These are phyloP conservation scores for Atlantisia rogersi DNA, from an alignment of 2,113 vertebrate species.

Conservation along the genomic window DNA sequence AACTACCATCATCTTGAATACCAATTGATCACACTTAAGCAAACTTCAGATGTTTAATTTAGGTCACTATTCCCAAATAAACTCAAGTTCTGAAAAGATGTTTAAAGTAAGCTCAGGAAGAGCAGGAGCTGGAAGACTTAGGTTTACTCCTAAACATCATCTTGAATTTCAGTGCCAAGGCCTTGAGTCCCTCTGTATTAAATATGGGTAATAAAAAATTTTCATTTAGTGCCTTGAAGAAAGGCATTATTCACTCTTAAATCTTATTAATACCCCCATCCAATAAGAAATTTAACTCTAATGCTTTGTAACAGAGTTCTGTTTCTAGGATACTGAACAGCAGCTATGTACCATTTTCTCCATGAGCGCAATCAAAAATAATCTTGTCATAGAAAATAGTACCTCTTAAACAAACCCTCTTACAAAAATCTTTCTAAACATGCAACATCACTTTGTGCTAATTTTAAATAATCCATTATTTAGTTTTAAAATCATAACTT, in stretches of 20 bases:
- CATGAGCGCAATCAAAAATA: not conserved
- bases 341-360: not conserved
- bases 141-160: not conserved
- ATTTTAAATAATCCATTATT: not conserved
- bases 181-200: accelerated
- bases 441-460: not conserved
- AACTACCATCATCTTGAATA: not conserved
- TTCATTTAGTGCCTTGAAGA: not conserved
- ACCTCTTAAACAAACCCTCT: not conserved
- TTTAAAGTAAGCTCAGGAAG: not conserved
- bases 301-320: not conserved
- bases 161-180: not conserved
- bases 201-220: not conserved
- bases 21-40: not conserved
- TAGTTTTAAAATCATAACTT: not conserved
- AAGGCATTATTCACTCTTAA: not conserved
- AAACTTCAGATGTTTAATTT: not conserved
- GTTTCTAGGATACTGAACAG: not conserved
- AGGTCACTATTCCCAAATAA: not conserved
- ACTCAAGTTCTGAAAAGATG: not conserved
- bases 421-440: not conserved
- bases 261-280: not conserved
- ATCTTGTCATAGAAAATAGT: not conserved
- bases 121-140: not conserved
- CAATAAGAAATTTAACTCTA: not conserved